These are phyloP conservation scores for Agrilus biguttatus DNA, from an alignment of 2,888 invertebrate genomes.

Conservation along the genomic window DNA sequence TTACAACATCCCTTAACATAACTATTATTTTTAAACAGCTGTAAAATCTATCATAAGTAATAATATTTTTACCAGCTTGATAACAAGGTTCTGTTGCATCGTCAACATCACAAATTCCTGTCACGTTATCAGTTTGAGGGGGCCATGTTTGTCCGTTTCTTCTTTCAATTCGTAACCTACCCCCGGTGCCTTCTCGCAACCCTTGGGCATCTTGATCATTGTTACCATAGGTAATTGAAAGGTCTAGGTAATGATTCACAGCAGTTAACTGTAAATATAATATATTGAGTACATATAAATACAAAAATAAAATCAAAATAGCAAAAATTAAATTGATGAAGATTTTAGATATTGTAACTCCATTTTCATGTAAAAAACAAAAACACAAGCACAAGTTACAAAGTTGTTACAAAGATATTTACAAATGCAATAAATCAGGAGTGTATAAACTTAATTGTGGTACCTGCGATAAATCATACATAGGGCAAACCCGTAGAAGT, in stretches of 20 bases:
- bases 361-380: too few relatives aligned
- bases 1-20: too few relatives aligned
- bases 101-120: slow-evolving; percentile 50
- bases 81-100: slow-evolving; percentile 57
- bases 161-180: slow-evolving; percentile 48
- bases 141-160: slow-evolving; percentile 56
- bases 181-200: slow-evolving; percentile 52
- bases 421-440: too few relatives aligned
- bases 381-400: too few relatives aligned
- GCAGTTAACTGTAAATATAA: slow-evolving; percentile 38
- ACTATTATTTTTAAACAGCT: too few relatives aligned
- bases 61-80: slow-evolving; percentile 42
- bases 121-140: slow-evolving; percentile 52
- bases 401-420: too few relatives aligned
- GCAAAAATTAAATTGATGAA: too few relatives aligned
- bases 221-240: slow-evolving; percentile 70
- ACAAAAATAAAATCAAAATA: background rate
- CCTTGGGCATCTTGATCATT: slow-evolving; percentile 47
- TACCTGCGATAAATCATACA: too few relatives aligned
- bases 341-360: too few relatives aligned
- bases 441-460: too few relatives aligned
- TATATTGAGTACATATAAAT: background rate
- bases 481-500: too few relatives aligned
- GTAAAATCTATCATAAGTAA: too few relatives aligned
- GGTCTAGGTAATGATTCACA: slow-evolving; percentile 61